Conservation (phyloP, 2,888 invertebrate species). For the Ectemnius continuus region DNA sequence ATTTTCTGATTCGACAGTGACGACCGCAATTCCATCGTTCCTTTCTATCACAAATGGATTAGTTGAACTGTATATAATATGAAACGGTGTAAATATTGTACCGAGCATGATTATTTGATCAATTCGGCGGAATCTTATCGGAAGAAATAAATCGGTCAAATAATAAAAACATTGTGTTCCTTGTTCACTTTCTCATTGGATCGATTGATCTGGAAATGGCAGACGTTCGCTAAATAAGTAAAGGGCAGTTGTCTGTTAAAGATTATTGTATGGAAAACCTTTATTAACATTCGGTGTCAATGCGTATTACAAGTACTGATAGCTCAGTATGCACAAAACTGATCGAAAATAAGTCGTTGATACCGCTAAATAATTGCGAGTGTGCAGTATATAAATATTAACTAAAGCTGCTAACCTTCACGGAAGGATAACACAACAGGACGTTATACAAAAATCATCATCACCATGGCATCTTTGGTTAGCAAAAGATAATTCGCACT, state of each 20-base stretch:
- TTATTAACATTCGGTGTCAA: slow-evolving; percentile 46
- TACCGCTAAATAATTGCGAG: slow-evolving; percentile 19
- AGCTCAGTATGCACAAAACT: slow-evolving; percentile 13
- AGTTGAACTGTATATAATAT: not conserved
- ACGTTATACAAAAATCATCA: slow-evolving; percentile 6
- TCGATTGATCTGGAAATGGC: too few species aligned
- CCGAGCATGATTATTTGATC: too few species aligned
- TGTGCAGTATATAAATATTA: slow-evolving; percentile 32
- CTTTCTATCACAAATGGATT: too few species aligned
- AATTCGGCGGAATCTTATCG: too few species aligned
- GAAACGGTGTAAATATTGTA: not conserved
- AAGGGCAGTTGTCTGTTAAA: too few species aligned
- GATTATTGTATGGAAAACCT: slow-evolving; percentile 47
- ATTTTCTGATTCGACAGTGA: not conserved
- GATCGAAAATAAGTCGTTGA: slow-evolving; percentile 12
- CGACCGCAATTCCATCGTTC: not conserved
- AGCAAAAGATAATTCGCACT: not conserved
- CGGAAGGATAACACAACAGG: slow-evolving; percentile 28
- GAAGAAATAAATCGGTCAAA: too few species aligned
- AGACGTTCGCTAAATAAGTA: too few species aligned
- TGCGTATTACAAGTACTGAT: slow-evolving; percentile 10
- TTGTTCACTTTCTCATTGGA: too few species aligned
- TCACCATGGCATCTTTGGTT: too few species aligned
- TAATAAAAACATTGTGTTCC: too few species aligned
- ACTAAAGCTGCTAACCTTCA: slow-evolving; percentile 35